Percentiles rank a stretch among this genome's conserved stretches.
These are phyloP conservation scores for Rhinella marina DNA, from an alignment of 2,797 vertebrate species.

Conservation along the genomic window DNA sequence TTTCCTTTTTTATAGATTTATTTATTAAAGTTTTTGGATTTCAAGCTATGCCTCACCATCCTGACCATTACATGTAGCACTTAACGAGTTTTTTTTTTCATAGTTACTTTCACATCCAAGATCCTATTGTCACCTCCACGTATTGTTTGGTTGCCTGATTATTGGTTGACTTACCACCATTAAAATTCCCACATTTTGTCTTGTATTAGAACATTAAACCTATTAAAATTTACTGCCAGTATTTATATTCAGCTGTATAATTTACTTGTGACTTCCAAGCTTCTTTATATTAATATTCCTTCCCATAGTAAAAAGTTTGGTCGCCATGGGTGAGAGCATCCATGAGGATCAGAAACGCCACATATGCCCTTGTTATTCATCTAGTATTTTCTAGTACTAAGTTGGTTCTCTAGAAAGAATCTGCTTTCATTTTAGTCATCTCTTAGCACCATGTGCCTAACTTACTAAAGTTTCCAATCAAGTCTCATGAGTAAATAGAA, in stretches of 20 bases:
- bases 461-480: neutral
- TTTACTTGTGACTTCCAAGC: neutral
- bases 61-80: conserved; percentile 40
- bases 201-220: neutral
- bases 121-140: neutral
- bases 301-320: neutral
- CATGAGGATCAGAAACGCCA: neutral
- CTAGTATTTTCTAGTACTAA: neutral
- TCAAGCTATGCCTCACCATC: conserved; percentile 62
- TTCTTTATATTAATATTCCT: neutral
- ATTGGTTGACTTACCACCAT: neutral
- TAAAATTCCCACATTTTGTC: neutral
- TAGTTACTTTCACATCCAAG: neutral
- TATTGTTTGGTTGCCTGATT: conserved; percentile 12
- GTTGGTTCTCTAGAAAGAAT: conserved; percentile 1
- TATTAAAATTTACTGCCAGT: neutral
- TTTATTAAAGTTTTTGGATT: conserved; percentile 81
- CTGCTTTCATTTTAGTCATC: neutral
- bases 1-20: conserved; percentile 82
- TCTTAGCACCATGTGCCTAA: neutral
- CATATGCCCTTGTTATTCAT: neutral
- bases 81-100: neutral
- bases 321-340: neutral
- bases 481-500: neutral
- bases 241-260: neutral